Evolutionary conservation across 2,888 invertebrate genomes (phyloP).

Genomic region (Drosophila greeni): DNA sequence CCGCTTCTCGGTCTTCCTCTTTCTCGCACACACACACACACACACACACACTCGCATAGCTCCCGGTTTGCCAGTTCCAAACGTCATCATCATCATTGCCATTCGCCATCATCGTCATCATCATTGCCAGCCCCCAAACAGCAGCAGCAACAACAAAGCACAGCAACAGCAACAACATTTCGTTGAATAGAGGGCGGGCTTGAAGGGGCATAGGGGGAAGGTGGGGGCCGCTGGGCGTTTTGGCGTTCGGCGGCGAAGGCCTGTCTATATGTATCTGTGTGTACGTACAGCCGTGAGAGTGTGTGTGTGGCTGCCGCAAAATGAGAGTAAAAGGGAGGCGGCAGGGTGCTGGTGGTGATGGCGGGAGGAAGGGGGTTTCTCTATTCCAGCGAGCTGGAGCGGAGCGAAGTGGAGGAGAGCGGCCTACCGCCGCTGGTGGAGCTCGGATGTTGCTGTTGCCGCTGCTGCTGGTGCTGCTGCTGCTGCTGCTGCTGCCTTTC

Average conservation of each 20-base stretch:
- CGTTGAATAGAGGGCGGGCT: slow-evolving; percentile 26
- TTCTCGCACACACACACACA: slow-evolving; percentile 34
- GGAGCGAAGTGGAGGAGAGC: slow-evolving; percentile 45
- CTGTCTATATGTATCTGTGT: slow-evolving; percentile 19
- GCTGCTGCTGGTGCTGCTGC: slow-evolving; percentile 20
- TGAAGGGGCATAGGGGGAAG: background rate
- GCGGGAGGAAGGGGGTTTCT: background rate
- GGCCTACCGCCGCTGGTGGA: slow-evolving; percentile 56
- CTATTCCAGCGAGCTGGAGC: slow-evolving; percentile 24
- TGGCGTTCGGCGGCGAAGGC: slow-evolving; percentile 37
- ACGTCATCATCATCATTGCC: slow-evolving; percentile 27
- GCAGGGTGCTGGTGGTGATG: background rate
- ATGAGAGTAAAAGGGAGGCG: slow-evolving; percentile 20
- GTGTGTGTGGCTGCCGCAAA: slow-evolving; percentile 22
- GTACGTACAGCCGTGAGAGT: slow-evolving; percentile 4
- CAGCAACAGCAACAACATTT: slow-evolving; percentile 34
- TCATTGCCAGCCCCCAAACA: slow-evolving; percentile 55
- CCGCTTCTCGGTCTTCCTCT: slow-evolving; percentile 8
- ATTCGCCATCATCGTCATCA: slow-evolving; percentile 32
- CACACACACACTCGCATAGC: slow-evolving; percentile 20
- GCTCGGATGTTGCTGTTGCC: slow-evolving; percentile 14
- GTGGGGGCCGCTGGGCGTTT: slow-evolving; percentile 38
- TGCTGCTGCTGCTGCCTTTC: slow-evolving; percentile 53
- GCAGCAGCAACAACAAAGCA: slow-evolving; percentile 41
- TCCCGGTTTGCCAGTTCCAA: slow-evolving; percentile 40